A percentile compares a stretch with the other conserved stretches of the same genome.
phyloP scores from a whole-genome alignment of 2,888 invertebrate species.

The Himalopsyche kuldschensis region DNA sequence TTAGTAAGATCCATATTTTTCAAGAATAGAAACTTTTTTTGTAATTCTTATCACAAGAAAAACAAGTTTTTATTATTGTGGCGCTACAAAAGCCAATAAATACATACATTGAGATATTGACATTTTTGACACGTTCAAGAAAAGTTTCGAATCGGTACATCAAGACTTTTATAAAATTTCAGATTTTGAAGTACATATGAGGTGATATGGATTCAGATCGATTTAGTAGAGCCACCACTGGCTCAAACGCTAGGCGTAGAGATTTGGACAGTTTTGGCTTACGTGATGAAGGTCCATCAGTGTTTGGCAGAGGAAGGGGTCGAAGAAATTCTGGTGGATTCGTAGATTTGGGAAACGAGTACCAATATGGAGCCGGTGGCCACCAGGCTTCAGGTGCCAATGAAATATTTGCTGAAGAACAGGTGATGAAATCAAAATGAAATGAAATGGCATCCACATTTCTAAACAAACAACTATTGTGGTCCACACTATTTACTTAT shows the following conservation, averaged over 20 bases:
- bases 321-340: conserved; percentile 73
- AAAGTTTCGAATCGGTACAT: too few species aligned
- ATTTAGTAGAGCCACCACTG: conserved; percentile 4
- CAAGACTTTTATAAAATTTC: background rate
- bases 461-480: background rate
- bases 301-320: conserved; percentile 57
- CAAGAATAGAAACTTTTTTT: background rate
- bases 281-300: conserved; percentile 48
- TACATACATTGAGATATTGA: background rate
- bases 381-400: conserved; percentile 86
- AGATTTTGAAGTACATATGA: background rate
- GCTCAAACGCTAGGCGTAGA: conserved; percentile 18
- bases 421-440: too few species aligned
- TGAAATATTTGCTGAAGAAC: conserved; percentile 89
- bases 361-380: conserved; percentile 76
- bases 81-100: background rate
- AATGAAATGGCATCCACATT: background rate
- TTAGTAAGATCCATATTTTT: background rate
- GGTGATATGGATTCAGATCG: background rate
- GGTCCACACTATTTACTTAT: too few species aligned
- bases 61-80: background rate
- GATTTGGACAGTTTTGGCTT: conserved; percentile 46
- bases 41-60: background rate
- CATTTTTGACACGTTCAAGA: too few species aligned
- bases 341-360: conserved; percentile 74